Evolutionary conservation across 1,140 invertebrate genomes (phyloP), one percentile per base, ranked within the genome.

Genomic region (Gonatopus flavifemur): DNA sequence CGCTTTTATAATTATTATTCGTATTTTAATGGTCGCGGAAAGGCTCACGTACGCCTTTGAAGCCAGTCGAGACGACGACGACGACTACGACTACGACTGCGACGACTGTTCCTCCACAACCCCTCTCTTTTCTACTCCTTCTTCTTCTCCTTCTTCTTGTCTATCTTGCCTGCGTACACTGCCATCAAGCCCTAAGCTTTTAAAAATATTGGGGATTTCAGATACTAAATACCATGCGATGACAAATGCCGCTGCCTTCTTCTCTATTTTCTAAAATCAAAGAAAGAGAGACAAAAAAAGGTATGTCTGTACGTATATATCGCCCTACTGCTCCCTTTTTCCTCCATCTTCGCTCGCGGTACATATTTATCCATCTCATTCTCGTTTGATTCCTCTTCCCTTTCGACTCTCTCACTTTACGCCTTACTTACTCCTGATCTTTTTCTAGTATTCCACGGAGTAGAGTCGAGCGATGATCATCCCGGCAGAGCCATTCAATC

Each of bases 171-270:
- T 48, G 41, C 53, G 49, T 47, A 59, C 33, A 45, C 41, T 19
- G 25, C 49, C 45, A 57, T 55, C 58, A 45, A 19, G 35, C 54
- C 57, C 52, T 49, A 58, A 63, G 67, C 76, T 78, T 78, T 78
- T 77, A 77, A 78, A 78, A 77, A 78, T 78, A 78, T 78, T 78
- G 76, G 69, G 66, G 72, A 76, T 77, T 74, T 74, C 63, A 72
- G 70, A 78, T 76, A 78, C 65, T 62, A 64, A 72, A 69, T 59
- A 55, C 65, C 44, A 62, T 61, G 64, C 55, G 55, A 49, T 54
- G 47, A 49, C 39, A n/a, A n/a, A n/a, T n/a, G n/a, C 52, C 42
- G 35, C 30, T 46, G 31, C 37, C 47, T 46, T 58, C 62, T 52
- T 65, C 62, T n/a, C n/a, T n/a, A n/a, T n/a, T n/a, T n/a, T n/a